phyloP scores from a whole-genome alignment of 2,113 vertebrate genomes.

The Pholis gunnellus region DNA sequence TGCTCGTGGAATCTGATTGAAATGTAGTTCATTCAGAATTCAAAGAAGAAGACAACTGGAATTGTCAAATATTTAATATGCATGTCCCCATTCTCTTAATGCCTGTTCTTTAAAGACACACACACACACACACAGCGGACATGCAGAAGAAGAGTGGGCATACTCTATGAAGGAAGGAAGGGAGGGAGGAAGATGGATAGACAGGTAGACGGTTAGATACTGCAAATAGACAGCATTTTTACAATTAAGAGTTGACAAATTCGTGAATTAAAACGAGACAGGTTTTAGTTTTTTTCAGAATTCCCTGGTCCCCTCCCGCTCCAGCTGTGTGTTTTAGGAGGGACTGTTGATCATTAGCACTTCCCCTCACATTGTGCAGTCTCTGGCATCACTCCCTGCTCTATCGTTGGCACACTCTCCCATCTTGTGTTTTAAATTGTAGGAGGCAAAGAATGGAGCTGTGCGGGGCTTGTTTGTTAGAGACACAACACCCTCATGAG shows the following conservation, averaged over 20 bases:
- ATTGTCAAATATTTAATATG: neutral
- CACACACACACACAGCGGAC: neutral
- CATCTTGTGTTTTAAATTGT: constrained; percentile 81
- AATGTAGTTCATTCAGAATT: neutral
- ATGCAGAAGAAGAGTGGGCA: neutral
- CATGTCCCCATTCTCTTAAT: neutral
- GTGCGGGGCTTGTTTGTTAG: constrained; percentile 82
- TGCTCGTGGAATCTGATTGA: neutral
- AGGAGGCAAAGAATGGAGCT: constrained; percentile 80
- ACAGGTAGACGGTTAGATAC: neutral
- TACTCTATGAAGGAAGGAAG: neutral
- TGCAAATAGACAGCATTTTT: neutral
- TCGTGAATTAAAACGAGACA: constrained; percentile 28
- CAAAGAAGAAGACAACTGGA: neutral
- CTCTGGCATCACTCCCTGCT: constrained; percentile 75
- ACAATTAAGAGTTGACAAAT: constrained; percentile 27
- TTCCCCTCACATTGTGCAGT: constrained; percentile 65
- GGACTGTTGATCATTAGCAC: constrained; percentile 80
- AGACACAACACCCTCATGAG: constrained; percentile 80
- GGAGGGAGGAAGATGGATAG: neutral
- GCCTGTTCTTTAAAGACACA: neutral
- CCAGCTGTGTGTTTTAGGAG: constrained; percentile 78
- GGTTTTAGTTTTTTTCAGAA: constrained; percentile 20
- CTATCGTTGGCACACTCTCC: constrained; percentile 73
- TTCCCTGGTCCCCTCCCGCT: constrained; percentile 57